Conservation (phyloP, 2,113 vertebrate genomes). For the Erythrolamprus reginae region DNA sequence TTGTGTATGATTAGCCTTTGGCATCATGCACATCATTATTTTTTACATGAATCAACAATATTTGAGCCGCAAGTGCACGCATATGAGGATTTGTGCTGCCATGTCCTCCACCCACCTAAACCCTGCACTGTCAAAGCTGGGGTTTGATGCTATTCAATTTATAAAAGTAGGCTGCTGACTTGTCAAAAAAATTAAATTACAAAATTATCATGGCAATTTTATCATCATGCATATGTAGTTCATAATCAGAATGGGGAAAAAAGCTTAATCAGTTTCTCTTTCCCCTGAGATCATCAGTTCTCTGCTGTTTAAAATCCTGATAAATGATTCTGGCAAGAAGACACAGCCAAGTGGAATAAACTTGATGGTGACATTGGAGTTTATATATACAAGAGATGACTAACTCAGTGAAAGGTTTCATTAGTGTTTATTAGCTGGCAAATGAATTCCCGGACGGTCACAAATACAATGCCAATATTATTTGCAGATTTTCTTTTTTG, state of each 20-base stretch:
- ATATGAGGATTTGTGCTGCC: background rate
- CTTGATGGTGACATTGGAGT: background rate
- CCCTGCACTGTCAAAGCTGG: background rate
- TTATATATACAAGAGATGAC: background rate
- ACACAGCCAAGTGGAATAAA: conserved; percentile 2
- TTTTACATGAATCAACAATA: background rate
- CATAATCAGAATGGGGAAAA: background rate
- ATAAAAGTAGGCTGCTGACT: background rate
- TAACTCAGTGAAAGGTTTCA: background rate
- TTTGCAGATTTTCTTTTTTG: background rate
- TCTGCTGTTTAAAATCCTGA: conserved; percentile 8
- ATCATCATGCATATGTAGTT: background rate
- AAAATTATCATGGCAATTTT: background rate
- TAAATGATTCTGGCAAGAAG: background rate
- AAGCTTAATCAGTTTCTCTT: background rate
- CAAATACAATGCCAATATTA: background rate
- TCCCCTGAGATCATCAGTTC: background rate
- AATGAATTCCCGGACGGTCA: background rate
- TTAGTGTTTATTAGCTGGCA: background rate
- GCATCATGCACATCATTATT: background rate
- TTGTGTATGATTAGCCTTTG: background rate
- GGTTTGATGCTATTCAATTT: background rate
- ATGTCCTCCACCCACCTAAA: background rate
- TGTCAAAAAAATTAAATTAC: background rate
- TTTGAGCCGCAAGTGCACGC: background rate